phyloP scores from a whole-genome alignment of 2,113 vertebrate genomes.

The Bambusicola thoracicus region DNA sequence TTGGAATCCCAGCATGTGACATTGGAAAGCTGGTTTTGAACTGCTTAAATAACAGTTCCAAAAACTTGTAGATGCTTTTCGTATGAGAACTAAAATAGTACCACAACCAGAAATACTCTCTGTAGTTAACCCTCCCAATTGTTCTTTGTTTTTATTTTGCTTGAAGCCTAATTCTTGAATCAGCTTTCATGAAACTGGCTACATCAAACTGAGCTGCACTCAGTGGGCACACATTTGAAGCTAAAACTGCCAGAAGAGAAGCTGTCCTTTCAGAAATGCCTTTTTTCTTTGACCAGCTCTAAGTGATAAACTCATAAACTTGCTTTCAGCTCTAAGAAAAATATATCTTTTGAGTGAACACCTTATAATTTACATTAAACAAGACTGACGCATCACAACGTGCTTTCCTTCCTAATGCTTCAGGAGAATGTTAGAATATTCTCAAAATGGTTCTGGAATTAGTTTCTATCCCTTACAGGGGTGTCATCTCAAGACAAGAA shows the following conservation, averaged over 20 bases:
- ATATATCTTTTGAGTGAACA: neutral
- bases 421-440: neutral
- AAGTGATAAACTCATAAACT: constrained; percentile 57
- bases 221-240: constrained; percentile 72
- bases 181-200: constrained; percentile 64
- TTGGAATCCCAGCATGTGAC: neutral
- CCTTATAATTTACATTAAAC: neutral
- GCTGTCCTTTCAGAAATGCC: constrained; percentile 57
- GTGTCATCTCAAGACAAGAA: neutral
- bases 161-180: constrained; percentile 58
- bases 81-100: neutral
- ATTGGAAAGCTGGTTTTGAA: neutral
- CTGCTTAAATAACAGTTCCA: neutral
- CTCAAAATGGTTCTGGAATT: neutral
- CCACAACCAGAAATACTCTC: constrained; percentile 9
- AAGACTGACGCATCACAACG: neutral
- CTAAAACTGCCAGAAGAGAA: constrained; percentile 52
- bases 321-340: constrained; percentile 3
- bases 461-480: neutral
- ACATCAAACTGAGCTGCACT: constrained; percentile 72
- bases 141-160: constrained; percentile 22
- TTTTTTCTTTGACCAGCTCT: constrained; percentile 41
- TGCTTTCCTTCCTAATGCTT: neutral
- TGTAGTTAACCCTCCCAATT: constrained; percentile 47
- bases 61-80: constrained; percentile 3